phyloP scores from a whole-genome alignment of 2,113 vertebrate genomes.

The Hydropotes inermis region DNA sequence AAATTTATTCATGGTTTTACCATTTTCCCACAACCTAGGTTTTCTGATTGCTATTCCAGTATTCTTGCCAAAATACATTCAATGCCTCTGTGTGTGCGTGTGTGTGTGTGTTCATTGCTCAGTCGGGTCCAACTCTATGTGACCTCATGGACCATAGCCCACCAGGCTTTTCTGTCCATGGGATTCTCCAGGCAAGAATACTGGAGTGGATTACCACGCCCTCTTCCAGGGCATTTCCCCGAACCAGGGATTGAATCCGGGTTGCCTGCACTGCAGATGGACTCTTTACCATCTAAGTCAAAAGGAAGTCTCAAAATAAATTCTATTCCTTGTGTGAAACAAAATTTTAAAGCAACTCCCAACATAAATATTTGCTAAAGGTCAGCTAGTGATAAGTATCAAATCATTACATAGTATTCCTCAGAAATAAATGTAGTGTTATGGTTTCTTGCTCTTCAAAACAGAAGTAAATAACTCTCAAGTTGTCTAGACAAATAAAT shows the following conservation, averaged over 20 bases:
- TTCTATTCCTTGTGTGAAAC: not conserved
- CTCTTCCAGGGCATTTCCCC: too few species aligned
- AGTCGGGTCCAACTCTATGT: not conserved
- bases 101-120: not conserved
- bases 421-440: not conserved
- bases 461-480: not conserved
- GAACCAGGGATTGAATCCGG: too few species aligned
- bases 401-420: not conserved
- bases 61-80: not conserved
- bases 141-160: not conserved
- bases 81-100: not conserved
- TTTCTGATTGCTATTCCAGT: not conserved
- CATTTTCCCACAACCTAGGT: not conserved
- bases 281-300: too few species aligned
- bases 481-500: not conserved
- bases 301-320: not conserved
- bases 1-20: not conserved
- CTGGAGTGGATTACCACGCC: too few species aligned
- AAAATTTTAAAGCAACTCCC: not conserved
- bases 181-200: too few species aligned
- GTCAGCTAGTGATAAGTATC: not conserved
- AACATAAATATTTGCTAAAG: not conserved
- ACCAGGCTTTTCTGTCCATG: too few species aligned
- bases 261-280: too few species aligned
- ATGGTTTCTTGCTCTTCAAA: not conserved